Evolutionary conservation across 2,888 invertebrate genomes (phyloP).

Genomic region (Panorpa germanica): DNA sequence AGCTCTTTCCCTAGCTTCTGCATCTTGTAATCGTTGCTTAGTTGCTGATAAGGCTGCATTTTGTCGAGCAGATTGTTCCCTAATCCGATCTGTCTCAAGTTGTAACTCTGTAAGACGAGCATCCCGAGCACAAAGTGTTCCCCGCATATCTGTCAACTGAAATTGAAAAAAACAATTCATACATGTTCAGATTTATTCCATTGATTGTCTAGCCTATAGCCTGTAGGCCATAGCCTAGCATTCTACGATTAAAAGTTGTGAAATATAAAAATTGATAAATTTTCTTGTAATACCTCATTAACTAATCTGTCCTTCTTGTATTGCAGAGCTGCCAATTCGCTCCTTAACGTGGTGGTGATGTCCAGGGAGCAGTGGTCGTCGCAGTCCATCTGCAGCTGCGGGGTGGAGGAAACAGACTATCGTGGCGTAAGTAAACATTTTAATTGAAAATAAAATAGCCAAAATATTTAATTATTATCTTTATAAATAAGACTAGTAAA

Average conservation of each 20-base stretch:
- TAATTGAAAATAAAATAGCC: constrained; percentile 3
- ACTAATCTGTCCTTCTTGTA: constrained; percentile 67
- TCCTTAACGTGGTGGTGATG: constrained; percentile 53
- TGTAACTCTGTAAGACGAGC: constrained; percentile 57
- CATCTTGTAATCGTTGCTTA: constrained; percentile 56
- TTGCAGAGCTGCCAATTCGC: constrained; percentile 67
- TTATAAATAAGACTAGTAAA: no score
- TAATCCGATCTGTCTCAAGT: constrained; percentile 57
- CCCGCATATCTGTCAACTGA: constrained; percentile 51
- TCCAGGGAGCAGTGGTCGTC: no score
- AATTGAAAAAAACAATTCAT: constrained; percentile 16
- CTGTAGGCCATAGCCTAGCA: constrained; percentile 1
- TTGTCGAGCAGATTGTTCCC: constrained; percentile 68
- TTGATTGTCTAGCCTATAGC: not conserved
- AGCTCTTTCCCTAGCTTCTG: constrained; percentile 59
- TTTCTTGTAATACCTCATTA: constrained; percentile 40
- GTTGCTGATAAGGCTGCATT: constrained; percentile 62
- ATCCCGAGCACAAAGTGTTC: constrained; percentile 47
- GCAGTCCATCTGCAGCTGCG: no score
- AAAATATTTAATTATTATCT: not conserved
- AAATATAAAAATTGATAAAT: constrained; percentile 3
- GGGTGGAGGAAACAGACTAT: constrained; percentile 17
- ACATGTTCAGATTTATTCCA: constrained; percentile 3
- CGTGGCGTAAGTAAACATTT: no score
- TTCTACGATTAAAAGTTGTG: not conserved